Conservation (phyloP, 2,113 vertebrate genomes). For the Odobenus rosmarus region DNA sequence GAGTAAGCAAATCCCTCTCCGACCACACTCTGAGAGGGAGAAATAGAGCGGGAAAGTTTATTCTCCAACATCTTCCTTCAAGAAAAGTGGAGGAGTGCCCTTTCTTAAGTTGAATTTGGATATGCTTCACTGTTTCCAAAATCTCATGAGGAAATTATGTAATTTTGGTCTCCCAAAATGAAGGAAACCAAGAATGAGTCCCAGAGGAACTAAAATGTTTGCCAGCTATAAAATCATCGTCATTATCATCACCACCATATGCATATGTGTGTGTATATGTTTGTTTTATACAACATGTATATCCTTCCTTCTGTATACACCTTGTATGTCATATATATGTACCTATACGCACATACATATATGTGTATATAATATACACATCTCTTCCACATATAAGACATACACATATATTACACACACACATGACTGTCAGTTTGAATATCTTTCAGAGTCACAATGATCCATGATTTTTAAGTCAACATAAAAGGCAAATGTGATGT, state of each 20-base stretch:
- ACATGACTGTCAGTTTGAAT: conserved; percentile 53
- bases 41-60: background rate
- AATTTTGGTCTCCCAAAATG: background rate
- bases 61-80: background rate
- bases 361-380: background rate
- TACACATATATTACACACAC: background rate
- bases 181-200: background rate
- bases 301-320: background rate
- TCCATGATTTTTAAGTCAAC: conserved; percentile 79
- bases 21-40: background rate
- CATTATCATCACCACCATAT: background rate
- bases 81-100: background rate
- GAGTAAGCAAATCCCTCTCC: background rate
- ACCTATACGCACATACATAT: background rate
- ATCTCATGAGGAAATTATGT: background rate
- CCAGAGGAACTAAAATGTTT: background rate
- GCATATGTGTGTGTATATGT: background rate
- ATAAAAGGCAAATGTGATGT: conserved; percentile 78
- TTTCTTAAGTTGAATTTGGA: background rate
- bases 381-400: background rate
- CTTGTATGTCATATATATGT: background rate
- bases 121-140: background rate
- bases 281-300: background rate
- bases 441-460: conserved; percentile 77
- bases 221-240: background rate